Percentiles rank a stretch among this genome's conserved stretches.
Evolutionary conservation across 2,113 vertebrate genomes (phyloP).

Genomic region (Lipotes vexillifer): DNA sequence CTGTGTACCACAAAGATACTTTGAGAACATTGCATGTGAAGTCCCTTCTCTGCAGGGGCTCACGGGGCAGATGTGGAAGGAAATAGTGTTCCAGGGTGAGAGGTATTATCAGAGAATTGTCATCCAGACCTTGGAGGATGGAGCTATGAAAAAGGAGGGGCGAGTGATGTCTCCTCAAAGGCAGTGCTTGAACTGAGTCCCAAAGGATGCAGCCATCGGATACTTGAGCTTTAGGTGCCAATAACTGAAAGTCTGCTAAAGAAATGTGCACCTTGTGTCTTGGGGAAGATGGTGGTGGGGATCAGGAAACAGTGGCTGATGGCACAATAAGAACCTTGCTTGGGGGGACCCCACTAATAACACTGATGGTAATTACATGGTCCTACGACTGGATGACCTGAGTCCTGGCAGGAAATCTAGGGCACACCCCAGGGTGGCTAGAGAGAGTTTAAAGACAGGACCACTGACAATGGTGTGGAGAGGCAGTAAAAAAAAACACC

Average conservation of each 20-base stretch:
- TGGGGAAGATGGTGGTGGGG: background rate
- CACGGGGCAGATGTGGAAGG: background rate
- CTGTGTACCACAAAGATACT: background rate
- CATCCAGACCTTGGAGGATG: background rate
- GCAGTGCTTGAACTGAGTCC: background rate
- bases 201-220: background rate
- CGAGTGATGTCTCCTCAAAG: background rate
- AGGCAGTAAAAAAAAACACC: background rate
- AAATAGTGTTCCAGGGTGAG: background rate
- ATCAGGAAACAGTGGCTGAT: background rate
- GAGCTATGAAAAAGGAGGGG: background rate
- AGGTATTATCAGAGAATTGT: accelerated
- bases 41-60: background rate
- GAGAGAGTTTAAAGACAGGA: background rate
- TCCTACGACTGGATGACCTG: background rate
- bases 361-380: background rate
- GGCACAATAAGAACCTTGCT: background rate
- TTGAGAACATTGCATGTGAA: background rate
- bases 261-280: background rate
- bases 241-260: background rate
- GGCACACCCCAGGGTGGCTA: no score
- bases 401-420: background rate
- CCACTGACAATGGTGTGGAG: background rate
- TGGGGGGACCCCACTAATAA: no score
- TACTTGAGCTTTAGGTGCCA: background rate